Percentiles rank a stretch among this genome's conserved stretches.
Evolutionary conservation across 2,888 invertebrate genomes (phyloP).

Genomic region (Leucoma salicis): DNA sequence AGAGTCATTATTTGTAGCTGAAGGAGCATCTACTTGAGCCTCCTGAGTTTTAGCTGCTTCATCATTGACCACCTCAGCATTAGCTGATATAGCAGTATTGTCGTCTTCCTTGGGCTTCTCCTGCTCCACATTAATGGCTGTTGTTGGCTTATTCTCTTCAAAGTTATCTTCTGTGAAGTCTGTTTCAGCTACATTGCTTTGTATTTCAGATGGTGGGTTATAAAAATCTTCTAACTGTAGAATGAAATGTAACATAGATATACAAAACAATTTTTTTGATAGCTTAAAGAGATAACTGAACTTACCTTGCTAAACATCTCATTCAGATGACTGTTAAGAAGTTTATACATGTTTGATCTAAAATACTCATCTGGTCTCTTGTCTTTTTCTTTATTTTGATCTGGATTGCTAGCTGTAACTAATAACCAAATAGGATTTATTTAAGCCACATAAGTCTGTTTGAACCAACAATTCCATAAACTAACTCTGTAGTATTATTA

Average conservation of each 20-base stretch:
- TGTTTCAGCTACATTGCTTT: neutral
- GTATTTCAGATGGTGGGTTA: neutral
- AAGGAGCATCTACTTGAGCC: neutral
- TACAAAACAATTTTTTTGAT: neutral
- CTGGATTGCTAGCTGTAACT: neutral
- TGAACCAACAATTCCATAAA: too few relatives aligned
- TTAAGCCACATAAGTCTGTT: too few relatives aligned
- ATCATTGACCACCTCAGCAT: neutral
- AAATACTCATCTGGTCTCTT: neutral
- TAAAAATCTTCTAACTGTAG: neutral
- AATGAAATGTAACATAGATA: neutral
- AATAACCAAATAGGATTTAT: neutral
- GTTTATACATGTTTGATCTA: neutral
- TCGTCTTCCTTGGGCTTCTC: too few relatives aligned
- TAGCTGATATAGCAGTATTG: neutral
- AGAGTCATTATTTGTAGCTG: neutral
- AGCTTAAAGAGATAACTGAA: neutral
- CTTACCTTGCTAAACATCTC: constrained; percentile 7
- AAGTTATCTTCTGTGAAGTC: neutral
- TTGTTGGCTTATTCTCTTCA: neutral
- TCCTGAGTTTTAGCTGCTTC: neutral
- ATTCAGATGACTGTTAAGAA: constrained; percentile 1
- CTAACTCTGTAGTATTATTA: too few relatives aligned
- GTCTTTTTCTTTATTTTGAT: neutral
- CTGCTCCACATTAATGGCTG: neutral